Percentiles rank a stretch among this genome's conserved stretches.
These are phyloP conservation scores for Percopsis omiscomaycus DNA, from an alignment of 2,797 vertebrate species.

Conservation along the genomic window DNA sequence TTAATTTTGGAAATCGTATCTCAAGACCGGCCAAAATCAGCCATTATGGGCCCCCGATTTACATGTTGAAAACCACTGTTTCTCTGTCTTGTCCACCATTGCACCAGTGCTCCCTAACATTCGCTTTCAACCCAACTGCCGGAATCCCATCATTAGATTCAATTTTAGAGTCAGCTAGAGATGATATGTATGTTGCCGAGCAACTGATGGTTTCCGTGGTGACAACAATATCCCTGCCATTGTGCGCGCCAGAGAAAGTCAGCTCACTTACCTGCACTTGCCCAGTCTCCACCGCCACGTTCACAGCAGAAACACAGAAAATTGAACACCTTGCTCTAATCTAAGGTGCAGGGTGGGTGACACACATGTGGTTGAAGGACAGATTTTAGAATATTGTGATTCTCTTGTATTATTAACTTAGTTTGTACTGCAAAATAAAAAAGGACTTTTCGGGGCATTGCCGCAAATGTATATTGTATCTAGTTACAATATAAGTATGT, in stretches of 20 bases:
- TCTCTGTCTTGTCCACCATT: neutral
- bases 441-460: too few relatives aligned
- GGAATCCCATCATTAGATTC: slow-evolving; percentile 84
- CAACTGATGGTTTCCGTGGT: slow-evolving; percentile 91
- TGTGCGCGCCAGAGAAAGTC: slow-evolving; percentile 77
- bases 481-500: too few relatives aligned
- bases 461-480: too few relatives aligned
- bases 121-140: slow-evolving; percentile 41
- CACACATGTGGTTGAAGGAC: too few relatives aligned
- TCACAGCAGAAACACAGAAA: slow-evolving; percentile 20
- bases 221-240: slow-evolving; percentile 81
- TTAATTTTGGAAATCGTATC: too few relatives aligned
- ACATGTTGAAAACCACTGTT: slow-evolving; percentile 21
- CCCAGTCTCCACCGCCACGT: slow-evolving; percentile 21
- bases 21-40: too few relatives aligned
- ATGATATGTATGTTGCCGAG: slow-evolving; percentile 88
- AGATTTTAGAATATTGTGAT: too few relatives aligned
- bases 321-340: slow-evolving; percentile 24
- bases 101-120: slow-evolving; percentile 9
- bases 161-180: slow-evolving; percentile 75
- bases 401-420: too few relatives aligned
- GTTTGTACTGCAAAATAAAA: too few relatives aligned
- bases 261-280: slow-evolving; percentile 43
- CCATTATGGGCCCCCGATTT: too few relatives aligned
- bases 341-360: too few relatives aligned